These are phyloP conservation scores for Pelochelys cantorii DNA, from an alignment of 2,797 vertebrate species.

Conservation along the genomic window DNA sequence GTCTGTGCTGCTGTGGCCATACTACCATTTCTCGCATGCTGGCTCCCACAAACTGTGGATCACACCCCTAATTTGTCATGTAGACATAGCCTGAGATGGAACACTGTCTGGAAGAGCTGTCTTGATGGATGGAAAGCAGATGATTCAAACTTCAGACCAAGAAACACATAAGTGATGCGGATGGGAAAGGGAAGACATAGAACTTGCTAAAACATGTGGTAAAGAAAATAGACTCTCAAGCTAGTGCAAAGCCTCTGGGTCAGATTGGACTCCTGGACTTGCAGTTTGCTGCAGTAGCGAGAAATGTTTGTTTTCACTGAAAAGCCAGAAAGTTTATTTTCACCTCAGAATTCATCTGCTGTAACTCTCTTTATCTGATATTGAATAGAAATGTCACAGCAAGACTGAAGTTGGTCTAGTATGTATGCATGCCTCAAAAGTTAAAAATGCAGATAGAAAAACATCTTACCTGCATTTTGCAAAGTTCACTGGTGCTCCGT, in stretches of 20 bases:
- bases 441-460: neutral
- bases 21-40: neutral
- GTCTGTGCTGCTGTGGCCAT: neutral
- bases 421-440: neutral
- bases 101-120: neutral
- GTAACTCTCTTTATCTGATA: neutral
- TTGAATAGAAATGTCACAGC: neutral
- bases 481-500: neutral
- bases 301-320: neutral
- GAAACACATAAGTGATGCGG: neutral
- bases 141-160: neutral
- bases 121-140: neutral
- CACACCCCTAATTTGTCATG: neutral
- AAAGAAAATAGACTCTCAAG: neutral
- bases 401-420: neutral
- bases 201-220: neutral
- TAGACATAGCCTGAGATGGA: neutral
- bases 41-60: neutral
- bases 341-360: neutral
- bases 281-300: too few relatives aligned
- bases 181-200: neutral
- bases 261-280: neutral
- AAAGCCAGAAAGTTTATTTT: neutral
- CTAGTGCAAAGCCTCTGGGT: neutral
- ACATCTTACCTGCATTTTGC: neutral